Conservation (phyloP, 2,797 vertebrate species). For the Anniella stebbinsi region DNA sequence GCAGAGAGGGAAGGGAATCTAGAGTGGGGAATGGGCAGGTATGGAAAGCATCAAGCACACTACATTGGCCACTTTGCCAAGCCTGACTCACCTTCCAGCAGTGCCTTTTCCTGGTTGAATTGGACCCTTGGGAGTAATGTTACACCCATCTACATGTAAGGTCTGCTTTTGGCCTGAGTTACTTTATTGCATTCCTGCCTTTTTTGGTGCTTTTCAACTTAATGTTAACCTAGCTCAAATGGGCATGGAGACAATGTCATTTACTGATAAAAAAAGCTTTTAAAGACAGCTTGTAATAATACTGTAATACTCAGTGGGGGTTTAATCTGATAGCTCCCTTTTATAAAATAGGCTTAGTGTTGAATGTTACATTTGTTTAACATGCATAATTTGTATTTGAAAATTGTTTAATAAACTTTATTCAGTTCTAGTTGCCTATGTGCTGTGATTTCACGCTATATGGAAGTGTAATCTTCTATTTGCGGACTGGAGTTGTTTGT, state of each 20-base stretch:
- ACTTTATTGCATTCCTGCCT: not conserved
- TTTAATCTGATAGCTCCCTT: not conserved
- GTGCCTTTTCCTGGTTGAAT: not conserved
- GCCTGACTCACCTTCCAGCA: not conserved
- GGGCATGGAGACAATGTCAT: not conserved
- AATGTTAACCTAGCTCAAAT: not conserved
- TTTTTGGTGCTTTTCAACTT: not conserved
- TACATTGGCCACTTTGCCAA: not conserved
- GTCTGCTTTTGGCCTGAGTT: not conserved
- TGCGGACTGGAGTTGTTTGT: not conserved
- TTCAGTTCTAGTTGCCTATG: not conserved
- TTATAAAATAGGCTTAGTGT: not conserved
- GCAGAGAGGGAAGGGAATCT: not conserved
- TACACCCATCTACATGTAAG: not conserved
- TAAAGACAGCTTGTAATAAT: not conserved
- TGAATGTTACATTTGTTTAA: not conserved
- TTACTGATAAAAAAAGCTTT: not conserved
- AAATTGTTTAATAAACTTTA: not conserved
- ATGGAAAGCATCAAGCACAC: not conserved
- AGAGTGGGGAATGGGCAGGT: not conserved
- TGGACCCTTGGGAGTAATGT: not conserved
- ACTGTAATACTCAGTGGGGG: not conserved
- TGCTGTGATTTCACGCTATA: not conserved
- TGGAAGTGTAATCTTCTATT: not conserved
- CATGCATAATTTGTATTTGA: not conserved